phyloP scores from a whole-genome alignment of 1,140 invertebrate species.

The Drosophila kikkawai region DNA sequence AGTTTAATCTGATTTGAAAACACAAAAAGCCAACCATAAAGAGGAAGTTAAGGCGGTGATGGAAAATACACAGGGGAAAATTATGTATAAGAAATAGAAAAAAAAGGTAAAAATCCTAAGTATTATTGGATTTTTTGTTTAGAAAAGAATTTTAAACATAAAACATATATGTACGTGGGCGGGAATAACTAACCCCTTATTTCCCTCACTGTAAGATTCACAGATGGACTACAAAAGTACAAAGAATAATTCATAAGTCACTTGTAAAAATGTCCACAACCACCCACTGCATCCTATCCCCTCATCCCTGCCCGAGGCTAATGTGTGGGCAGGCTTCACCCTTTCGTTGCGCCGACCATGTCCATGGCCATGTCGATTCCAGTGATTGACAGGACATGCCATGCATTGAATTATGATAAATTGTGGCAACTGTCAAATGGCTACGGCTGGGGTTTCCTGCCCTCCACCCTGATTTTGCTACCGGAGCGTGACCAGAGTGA shows the following conservation, averaged over 20 bases:
- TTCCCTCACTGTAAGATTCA: constrained; percentile 6
- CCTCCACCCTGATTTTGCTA: constrained; percentile 7
- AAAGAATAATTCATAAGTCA: constrained; percentile 82
- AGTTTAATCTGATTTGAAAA: constrained; percentile 69
- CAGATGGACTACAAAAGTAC: constrained; percentile 31
- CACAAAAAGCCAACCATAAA: constrained; percentile 61
- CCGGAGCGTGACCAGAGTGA: constrained; percentile 64
- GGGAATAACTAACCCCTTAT: background rate
- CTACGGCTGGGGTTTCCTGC: constrained; percentile 42
- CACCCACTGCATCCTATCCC: constrained; percentile 4
- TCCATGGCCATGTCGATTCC: constrained; percentile 40
- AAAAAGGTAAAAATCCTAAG: too few relatives aligned
- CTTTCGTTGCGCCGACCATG: constrained; percentile 44
- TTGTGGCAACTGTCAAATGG: constrained; percentile 82
- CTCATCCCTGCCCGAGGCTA: constrained; percentile 34
- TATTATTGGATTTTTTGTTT: background rate
- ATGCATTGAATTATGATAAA: constrained; percentile 84
- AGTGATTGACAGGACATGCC: constrained; percentile 79
- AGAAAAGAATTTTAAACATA: background rate
- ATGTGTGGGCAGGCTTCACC: constrained; percentile 65
- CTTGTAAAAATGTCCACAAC: constrained; percentile 73
- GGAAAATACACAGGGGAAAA: constrained; percentile 4
- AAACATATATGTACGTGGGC: too few relatives aligned
- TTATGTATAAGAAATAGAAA: too few relatives aligned
- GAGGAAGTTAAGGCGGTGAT: constrained; percentile 26